Percentiles rank a stretch among this genome's conserved stretches.
phyloP scores from a whole-genome alignment of 2,888 invertebrate species.

The Coelopa pilipes region DNA sequence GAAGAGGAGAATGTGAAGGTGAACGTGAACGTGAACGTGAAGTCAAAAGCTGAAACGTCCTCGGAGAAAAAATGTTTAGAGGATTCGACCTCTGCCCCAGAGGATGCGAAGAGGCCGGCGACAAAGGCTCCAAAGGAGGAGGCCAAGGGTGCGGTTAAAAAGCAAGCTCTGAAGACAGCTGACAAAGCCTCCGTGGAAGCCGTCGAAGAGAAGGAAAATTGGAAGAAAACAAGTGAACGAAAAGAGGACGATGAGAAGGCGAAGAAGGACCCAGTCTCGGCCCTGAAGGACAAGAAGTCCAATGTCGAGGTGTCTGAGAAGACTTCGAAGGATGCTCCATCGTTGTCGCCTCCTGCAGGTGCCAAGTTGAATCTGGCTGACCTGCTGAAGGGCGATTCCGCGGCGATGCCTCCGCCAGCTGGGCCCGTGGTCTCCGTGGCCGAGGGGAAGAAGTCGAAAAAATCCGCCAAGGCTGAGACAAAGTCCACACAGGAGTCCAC shows the following conservation, averaged over 20 bases:
- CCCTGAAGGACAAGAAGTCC: too few species aligned
- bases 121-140: conserved; percentile 4
- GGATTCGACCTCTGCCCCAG: not conserved
- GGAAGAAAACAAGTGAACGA: too few species aligned
- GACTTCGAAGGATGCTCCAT: not conserved
- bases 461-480: conserved; percentile 5
- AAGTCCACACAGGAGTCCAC: not conserved
- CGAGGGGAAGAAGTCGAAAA: conserved; percentile 15
- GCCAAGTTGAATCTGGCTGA: conserved; percentile 14
- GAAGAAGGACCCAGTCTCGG: too few species aligned
- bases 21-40: too few species aligned
- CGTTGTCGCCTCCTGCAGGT: not conserved
- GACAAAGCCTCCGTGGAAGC: not conserved
- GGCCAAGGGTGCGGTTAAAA: conserved; percentile 20
- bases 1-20: not conserved
- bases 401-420: not conserved
- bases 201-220: not conserved
- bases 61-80: conserved; percentile 15
- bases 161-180: conserved; percentile 4
- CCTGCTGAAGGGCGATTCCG: not conserved
- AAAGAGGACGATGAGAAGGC: too few species aligned
- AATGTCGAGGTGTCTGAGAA: not conserved
- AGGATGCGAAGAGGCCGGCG: not conserved
- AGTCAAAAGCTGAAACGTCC: not conserved
- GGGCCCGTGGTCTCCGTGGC: not conserved